Evolutionary conservation across 2,888 invertebrate species (phyloP).

Genomic region (Altica lythri): DNA sequence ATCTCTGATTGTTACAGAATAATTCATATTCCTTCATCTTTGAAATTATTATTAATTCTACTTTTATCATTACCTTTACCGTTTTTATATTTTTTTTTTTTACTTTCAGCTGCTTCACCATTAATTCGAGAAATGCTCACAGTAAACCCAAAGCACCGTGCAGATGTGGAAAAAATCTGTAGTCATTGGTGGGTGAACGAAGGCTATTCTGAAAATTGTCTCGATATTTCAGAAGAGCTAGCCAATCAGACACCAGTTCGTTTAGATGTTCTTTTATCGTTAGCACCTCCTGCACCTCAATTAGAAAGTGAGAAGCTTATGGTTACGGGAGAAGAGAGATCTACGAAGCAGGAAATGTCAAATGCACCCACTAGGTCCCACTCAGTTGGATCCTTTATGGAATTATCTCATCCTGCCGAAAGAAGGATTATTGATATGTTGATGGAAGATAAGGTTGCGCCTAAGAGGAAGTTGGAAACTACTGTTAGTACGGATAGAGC

Average conservation of each 20-base stretch:
- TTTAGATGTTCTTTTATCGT: conserved; percentile 81
- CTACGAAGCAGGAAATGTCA: conserved; percentile 48
- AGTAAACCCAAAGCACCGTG: conserved; percentile 86
- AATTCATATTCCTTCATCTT: background rate
- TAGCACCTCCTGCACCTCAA: conserved; percentile 79
- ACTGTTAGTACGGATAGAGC: conserved; percentile 74
- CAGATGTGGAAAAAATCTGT: conserved; percentile 93
- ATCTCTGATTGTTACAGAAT: background rate
- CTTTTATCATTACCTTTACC: too few species aligned
- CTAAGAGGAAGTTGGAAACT: conserved; percentile 76
- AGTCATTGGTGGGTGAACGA: conserved; percentile 97
- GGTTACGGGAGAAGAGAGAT: conserved; percentile 62
- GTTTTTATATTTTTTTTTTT: too few species aligned
- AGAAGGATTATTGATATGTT: conserved; percentile 75
- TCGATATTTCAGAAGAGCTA: conserved; percentile 83
- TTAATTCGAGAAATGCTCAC: conserved; percentile 94
- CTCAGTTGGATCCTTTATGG: conserved; percentile 76
- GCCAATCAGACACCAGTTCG: conserved; percentile 86
- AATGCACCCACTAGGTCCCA: conserved; percentile 61
- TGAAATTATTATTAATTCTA: background rate
- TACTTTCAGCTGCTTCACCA: conserved; percentile 87
- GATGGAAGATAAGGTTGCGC: conserved; percentile 64
- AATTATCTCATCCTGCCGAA: conserved; percentile 71
- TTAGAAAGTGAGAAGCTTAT: conserved; percentile 75
- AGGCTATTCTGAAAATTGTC: conserved; percentile 78